phyloP scores from a whole-genome alignment of 2,888 invertebrate genomes.

The Argynnis bischoffii region DNA sequence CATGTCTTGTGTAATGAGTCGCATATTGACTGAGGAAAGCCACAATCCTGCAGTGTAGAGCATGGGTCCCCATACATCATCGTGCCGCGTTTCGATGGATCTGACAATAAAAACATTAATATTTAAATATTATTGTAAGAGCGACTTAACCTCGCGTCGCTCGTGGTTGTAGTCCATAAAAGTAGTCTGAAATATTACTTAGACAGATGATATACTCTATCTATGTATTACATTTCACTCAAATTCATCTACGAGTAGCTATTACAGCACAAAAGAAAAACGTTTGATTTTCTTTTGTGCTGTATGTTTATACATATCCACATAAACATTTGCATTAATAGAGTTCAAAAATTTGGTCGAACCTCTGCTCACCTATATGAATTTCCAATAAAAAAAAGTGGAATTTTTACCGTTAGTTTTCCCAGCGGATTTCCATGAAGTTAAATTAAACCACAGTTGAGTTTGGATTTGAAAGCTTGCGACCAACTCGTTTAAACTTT shows the following conservation, averaged over 20 bases:
- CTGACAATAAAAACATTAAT: conserved; percentile 35
- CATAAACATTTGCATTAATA: too few relatives aligned
- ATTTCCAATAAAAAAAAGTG: too few relatives aligned
- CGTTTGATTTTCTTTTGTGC: too few relatives aligned
- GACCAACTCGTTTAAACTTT: conserved; percentile 7
- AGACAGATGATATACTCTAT: neutral
- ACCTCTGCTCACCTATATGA: too few relatives aligned
- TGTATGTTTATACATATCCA: too few relatives aligned
- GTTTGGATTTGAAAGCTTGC: conserved; percentile 14
- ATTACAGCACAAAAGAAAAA: too few relatives aligned
- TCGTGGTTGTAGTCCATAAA: neutral
- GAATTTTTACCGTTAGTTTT: conserved; percentile 4
- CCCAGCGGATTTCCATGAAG: conserved; percentile 1
- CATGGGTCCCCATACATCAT: conserved; percentile 91
- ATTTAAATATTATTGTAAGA: neutral
- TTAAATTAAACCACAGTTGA: conserved; percentile 24
- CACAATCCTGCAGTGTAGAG: conserved; percentile 86
- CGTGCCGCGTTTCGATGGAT: conserved; percentile 80
- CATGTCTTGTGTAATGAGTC: conserved; percentile 86
- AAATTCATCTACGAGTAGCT: neutral
- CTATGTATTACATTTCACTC: neutral
- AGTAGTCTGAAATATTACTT: too few relatives aligned
- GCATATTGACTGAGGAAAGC: conserved; percentile 88
- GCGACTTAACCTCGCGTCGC: too few relatives aligned
- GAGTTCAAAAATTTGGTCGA: too few relatives aligned